These are phyloP conservation scores for Pseudoips prasinana DNA, from an alignment of 2,888 invertebrate genomes.

Conservation along the genomic window DNA sequence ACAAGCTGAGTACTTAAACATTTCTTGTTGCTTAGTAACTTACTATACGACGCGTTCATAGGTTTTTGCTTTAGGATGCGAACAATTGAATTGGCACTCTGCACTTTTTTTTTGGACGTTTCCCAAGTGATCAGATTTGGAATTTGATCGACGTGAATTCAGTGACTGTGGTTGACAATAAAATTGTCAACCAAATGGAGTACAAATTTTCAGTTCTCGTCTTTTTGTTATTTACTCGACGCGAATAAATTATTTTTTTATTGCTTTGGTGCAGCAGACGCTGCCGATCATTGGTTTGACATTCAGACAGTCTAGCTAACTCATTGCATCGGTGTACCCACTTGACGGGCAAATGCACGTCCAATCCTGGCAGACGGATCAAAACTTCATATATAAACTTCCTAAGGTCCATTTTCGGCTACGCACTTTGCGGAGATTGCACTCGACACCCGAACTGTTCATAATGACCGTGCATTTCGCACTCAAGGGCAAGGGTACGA, in stretches of 20 bases:
- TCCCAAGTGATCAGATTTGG: slow-evolving; percentile 34
- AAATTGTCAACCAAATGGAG: slow-evolving; percentile 22
- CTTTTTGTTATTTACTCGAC: slow-evolving; percentile 74
- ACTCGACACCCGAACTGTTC: slow-evolving; percentile 57
- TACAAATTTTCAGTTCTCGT: slow-evolving; percentile 49
- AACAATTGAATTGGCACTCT: slow-evolving; percentile 27
- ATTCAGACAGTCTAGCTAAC: slow-evolving; percentile 78
- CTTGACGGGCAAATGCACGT: slow-evolving; percentile 46
- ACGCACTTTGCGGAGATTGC: slow-evolving; percentile 42
- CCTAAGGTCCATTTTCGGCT: slow-evolving; percentile 33
- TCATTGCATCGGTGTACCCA: slow-evolving; percentile 62
- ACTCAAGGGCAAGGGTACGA: slow-evolving; percentile 75
- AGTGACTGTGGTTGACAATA: slow-evolving; percentile 28
- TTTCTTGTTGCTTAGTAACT: slow-evolving; percentile 16
- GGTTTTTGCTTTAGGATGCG: slow-evolving; percentile 6
- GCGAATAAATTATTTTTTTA: slow-evolving; percentile 79
- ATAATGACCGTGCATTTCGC: slow-evolving; percentile 69
- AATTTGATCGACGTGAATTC: slow-evolving; percentile 17
- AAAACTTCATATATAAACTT: slow-evolving; percentile 25
- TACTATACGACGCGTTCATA: slow-evolving; percentile 1
- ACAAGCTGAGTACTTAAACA: no score
- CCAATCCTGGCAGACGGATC: slow-evolving; percentile 30
- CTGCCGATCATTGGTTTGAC: slow-evolving; percentile 80
- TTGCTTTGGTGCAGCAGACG: slow-evolving; percentile 68
- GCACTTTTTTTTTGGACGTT: slow-evolving; percentile 29